Evolutionary conservation across 1,140 invertebrate species (phyloP), one percentile per base, ranked within the genome.

Genomic region (Patella vulgata): DNA sequence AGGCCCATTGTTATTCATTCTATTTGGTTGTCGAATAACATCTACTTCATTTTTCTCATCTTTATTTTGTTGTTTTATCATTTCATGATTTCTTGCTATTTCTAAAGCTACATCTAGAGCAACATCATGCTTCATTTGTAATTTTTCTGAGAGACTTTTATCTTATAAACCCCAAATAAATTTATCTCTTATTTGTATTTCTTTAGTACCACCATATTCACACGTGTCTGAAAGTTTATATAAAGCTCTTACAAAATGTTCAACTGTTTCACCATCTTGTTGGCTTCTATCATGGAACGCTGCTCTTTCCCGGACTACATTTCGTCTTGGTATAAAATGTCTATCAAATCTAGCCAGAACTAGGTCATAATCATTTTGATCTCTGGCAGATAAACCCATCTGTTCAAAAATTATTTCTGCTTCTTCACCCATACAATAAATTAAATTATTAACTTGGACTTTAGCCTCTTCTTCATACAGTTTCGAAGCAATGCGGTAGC

Each of bases 111-210:
- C 36, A 4, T 48, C 33, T 14, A 59, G 30, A 8, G 57, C 39
- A 21, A 59, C n/a, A 2, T 51, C 44, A 14, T 14, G 9, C 25
- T 50, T 36, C 11, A 59, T 19, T 25, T 59, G 44, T 3, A 59
- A 33, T 23, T 59, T 59, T 42, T 59, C n/a, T n/a, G 3, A 19
- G 3, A 59, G 17, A 2, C 33, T 14, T 33, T 59, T 33, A 27
- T 59, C 43, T 3, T 33, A n/a, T 25, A 52, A 21, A 21, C 59
- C 59, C 23, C 50, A 5, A 25, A 60, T 36, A 27, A 60, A 19
- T 39, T 48, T 39, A 43, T 60, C 50, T 31, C 48, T 60, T n/a
- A 60, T 60, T 9, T 31, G 36, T 3, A 52, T 48, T 30, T 60
- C 59, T 43, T 60, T 51, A 23, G 14, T 33, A 17, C 39, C 30